Base-by-base conservation (phyloP, 2,888 invertebrate species). In the Leptinotarsa juncta region DNA sequence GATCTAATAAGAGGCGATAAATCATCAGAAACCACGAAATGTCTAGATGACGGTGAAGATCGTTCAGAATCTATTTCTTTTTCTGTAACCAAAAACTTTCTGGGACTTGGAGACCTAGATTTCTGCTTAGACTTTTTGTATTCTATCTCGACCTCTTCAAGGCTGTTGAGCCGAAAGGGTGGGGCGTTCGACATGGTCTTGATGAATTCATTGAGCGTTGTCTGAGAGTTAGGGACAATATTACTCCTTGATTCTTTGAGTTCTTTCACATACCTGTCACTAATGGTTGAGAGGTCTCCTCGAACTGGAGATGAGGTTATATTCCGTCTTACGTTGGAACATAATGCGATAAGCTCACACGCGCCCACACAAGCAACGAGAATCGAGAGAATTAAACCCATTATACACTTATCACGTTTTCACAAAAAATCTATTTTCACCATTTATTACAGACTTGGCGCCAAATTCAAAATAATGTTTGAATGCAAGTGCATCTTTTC, bases 331-430 rank as follows among this genome's bases (percentile, higher is more conserved):
- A 92, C 88, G 82, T 90, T 90, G 75, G 87, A 87, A 81, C 90
- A 86, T 82, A 92, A 91, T 74, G 92, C 91, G 71, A 92, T 83
- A 62, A 93, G 90, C 86, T 95, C 95, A 82, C 93, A 85, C 48
- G 93, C 91, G 77, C 95, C 95, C 78, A 94, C 92, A 87, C 94
- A 95, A 78, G 93, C 91, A 73, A 95, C 91, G 78, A 95, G 89
- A 83, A 94, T 89, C 69, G 95, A 95, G 75, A 95, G 88, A 83
- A 95, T 87, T 81, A 95, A 90, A 85, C 95, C 95, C 93, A 95
- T 93, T 87, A 70, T 55, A 57, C 74, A 81, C 85, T 53, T 50
- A 62, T 62, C 71, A 55, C 55, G 72, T 53, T 62, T 71, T 51
- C 66, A 70, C 73, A 60, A 48, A 65, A 48, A 42, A 60, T 49